These are phyloP conservation scores for Scolanthus callimorphus DNA, from an alignment of 92 coral and sea anemone genomes.

Conservation along the genomic window DNA sequence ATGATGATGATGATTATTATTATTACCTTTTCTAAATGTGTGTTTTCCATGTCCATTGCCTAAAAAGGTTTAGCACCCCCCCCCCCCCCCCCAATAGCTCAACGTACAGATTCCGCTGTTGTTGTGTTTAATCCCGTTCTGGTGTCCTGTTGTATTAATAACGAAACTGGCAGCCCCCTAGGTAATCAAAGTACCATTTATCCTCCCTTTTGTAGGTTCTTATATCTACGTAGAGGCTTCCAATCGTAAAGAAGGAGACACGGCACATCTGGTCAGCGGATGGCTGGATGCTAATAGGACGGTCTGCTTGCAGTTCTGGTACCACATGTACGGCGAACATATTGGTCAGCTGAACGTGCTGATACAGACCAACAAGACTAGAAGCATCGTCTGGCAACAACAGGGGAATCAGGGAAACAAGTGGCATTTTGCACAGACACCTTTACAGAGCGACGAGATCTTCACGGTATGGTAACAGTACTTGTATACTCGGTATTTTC, in stretches of 20 bases:
- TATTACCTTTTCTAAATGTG: no score
- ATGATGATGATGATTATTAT: no score
- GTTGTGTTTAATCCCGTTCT: no score
- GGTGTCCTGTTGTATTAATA: no score
- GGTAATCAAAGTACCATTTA: no score
- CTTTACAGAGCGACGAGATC: constrained; percentile 3
- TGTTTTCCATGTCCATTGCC: not conserved
- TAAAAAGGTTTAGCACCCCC: no score
- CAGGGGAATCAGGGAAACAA: constrained; percentile 30
- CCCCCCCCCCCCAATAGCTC: no score
- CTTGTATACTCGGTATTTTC: no score
- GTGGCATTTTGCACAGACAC: constrained; percentile 60
- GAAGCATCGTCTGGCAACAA: constrained; percentile 33
- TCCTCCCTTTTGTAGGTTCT: constrained; percentile 4
- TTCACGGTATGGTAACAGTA: constrained; percentile 47
- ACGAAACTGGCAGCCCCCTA: no score
- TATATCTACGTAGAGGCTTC: constrained; percentile 54
- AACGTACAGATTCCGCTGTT: no score
- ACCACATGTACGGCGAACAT: constrained; percentile 45
- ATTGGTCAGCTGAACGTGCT: constrained; percentile 32
- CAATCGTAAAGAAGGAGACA: constrained; percentile 10
- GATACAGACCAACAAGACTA: constrained; percentile 36
- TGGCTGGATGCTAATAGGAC: constrained; percentile 35
- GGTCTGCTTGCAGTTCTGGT: constrained; percentile 61
- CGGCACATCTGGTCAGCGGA: constrained; percentile 41